Base-by-base conservation (phyloP, 2,797 vertebrate genomes). In the Diplodus sargus region DNA sequence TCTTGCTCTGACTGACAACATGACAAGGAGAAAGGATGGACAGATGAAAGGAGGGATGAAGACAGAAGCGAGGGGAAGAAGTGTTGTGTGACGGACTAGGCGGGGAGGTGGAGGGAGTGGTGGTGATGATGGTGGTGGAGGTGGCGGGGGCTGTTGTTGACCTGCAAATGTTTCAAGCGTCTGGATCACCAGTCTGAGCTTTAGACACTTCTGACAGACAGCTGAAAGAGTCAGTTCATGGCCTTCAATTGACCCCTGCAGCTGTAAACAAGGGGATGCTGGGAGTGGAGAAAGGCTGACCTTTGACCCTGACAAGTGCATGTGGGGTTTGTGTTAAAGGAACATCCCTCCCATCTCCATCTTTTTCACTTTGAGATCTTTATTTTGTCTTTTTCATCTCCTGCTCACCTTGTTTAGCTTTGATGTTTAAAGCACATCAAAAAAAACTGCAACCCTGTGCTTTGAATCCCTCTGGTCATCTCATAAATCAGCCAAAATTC, bases 1-100 rank as follows among this genome's bases (percentile, higher is more conserved):
- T 82, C 78, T 69, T 60, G 68, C 80, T 80, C 75, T 86, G 87
- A 91, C 87, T 89, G 89, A 91, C 89, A 91, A 78, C 79, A 78
- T 85, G 87, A 90, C 86, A 86, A 84, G 83, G 83, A 76, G 74
- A 83, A 81, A 81, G 80, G 83, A 85, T 69, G 77, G 77, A 84
- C 79, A 81, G 84, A 85, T 77, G 78, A 85, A 82, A 66, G 57
- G 65, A 86, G 39, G 78, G 69, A 83, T 72, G 83, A 67, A 73
- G 81, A 84, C 47, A 74, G 84, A 82, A 75, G 60, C 64, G 48
- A 85, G 84, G 72, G 63, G 60, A 49, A 83, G 82, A 78, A 71
- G 70, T 70, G 69, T 34, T 25, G 73, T 67, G 83, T 84, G 83
- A 88, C 60, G 69, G 82, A 80, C 67, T 9, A 81, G 67, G 43